Evolutionary conservation across 2,888 invertebrate species (phyloP).

Genomic region (Baccha elongata): DNA sequence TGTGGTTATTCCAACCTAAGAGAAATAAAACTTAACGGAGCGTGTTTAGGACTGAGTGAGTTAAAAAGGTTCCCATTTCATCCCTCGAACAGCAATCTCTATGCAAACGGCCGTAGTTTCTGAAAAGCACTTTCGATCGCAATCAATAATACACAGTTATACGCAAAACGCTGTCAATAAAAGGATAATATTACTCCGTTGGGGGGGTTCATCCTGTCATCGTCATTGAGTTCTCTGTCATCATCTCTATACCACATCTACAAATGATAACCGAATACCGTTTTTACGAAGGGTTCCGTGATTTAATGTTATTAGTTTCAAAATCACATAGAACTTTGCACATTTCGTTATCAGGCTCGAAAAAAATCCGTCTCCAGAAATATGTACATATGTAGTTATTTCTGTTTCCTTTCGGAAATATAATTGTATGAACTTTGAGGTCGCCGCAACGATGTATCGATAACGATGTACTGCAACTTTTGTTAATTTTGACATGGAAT

Average conservation of each 20-base stretch:
- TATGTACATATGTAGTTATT: background rate
- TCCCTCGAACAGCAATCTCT: constrained; percentile 8
- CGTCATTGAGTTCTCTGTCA: constrained; percentile 18
- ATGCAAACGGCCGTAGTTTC: constrained; percentile 33
- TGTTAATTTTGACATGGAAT: constrained; percentile 55
- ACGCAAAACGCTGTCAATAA: constrained; percentile 66
- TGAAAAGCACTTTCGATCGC: constrained; percentile 59
- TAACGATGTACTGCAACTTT: constrained; percentile 43
- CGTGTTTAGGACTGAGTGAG: constrained; percentile 55
- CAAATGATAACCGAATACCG: constrained; percentile 49
- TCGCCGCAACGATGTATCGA: constrained; percentile 44
- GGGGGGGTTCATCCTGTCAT: constrained; percentile 53
- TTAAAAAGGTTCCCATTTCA: constrained; percentile 40
- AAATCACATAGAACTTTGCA: constrained; percentile 53
- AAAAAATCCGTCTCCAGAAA: constrained; percentile 31
- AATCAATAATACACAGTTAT: constrained; percentile 70
- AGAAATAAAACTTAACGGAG: constrained; percentile 54
- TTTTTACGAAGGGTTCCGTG: constrained; percentile 53
- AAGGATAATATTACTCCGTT: constrained; percentile 64
- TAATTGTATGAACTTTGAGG: constrained; percentile 50
- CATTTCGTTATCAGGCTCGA: constrained; percentile 58
- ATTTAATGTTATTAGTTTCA: constrained; percentile 69
- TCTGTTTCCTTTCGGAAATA: constrained; percentile 30
- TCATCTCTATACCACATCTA: constrained; percentile 58
- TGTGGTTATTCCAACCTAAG: constrained; percentile 58